Evolutionary conservation across 2,113 vertebrate species (phyloP).

Genomic region (Bos indicus): DNA sequence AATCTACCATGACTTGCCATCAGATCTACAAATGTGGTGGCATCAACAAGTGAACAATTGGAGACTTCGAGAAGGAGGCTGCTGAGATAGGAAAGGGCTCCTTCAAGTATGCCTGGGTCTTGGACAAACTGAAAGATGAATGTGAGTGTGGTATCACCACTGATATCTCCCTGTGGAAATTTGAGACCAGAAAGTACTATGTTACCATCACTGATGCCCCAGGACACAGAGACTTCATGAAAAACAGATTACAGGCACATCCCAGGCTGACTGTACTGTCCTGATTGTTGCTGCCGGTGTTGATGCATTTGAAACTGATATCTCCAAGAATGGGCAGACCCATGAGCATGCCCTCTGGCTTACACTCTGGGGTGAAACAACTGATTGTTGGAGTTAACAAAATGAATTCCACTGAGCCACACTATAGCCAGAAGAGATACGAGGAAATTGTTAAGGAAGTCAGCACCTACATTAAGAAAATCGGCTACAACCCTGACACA

Average conservation of each 20-base stretch:
- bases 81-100: background rate
- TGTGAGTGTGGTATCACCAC: background rate
- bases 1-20: background rate
- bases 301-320: fast-evolving
- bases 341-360: background rate
- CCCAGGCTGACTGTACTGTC: background rate
- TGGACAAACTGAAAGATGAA: background rate
- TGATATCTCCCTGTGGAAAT: background rate
- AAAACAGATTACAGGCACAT: background rate
- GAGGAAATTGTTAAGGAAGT: background rate
- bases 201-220: background rate
- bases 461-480: background rate
- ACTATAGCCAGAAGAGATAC: background rate
- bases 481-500: background rate
- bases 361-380: background rate
- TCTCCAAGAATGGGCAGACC: background rate
- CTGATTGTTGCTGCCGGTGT: background rate
- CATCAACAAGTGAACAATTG: background rate
- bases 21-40: background rate
- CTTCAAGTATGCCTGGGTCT: background rate
- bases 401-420: background rate
- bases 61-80: background rate
- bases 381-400: background rate
- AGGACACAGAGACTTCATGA: background rate
- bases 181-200: background rate